Evolutionary conservation across 2,797 vertebrate species (phyloP).

Genomic region (Periparus ater): DNA sequence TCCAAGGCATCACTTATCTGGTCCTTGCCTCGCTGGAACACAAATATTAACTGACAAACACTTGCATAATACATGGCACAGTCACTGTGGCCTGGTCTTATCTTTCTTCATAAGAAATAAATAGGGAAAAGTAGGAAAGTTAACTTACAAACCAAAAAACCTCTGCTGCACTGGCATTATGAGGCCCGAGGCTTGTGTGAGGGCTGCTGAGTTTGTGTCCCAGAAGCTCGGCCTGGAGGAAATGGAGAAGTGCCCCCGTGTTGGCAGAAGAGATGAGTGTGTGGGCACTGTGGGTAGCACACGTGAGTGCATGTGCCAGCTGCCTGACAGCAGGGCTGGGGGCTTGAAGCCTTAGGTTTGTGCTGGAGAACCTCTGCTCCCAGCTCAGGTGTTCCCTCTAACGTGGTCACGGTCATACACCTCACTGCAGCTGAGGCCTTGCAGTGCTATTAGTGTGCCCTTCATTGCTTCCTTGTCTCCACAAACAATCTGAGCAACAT

Average conservation of each 20-base stretch:
- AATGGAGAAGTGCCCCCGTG: background rate
- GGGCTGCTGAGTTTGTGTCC: background rate
- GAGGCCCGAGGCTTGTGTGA: background rate
- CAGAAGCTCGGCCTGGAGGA: background rate
- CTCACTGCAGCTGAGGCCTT: background rate
- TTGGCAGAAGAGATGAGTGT: background rate
- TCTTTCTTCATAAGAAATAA: constrained; percentile 19
- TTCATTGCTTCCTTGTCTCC: background rate
- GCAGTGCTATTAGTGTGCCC: background rate
- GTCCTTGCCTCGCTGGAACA: constrained; percentile 30
- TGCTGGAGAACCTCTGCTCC: background rate
- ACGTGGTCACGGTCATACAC: background rate
- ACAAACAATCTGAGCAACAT: background rate
- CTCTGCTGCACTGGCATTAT: accelerated
- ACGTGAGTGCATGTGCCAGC: accelerated
- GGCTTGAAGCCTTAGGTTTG: accelerated
- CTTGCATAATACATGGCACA: background rate
- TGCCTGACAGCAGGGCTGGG: background rate
- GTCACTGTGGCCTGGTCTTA: background rate
- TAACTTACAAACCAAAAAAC: background rate
- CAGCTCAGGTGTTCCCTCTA: background rate
- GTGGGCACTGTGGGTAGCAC: background rate
- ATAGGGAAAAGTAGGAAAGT: background rate
- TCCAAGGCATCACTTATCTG: background rate
- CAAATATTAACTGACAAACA: constrained; percentile 55